A percentile compares a stretch with the other conserved stretches of the same genome.
Evolutionary conservation across 2,888 invertebrate species (phyloP).

Genomic region (Sipha maydis): DNA sequence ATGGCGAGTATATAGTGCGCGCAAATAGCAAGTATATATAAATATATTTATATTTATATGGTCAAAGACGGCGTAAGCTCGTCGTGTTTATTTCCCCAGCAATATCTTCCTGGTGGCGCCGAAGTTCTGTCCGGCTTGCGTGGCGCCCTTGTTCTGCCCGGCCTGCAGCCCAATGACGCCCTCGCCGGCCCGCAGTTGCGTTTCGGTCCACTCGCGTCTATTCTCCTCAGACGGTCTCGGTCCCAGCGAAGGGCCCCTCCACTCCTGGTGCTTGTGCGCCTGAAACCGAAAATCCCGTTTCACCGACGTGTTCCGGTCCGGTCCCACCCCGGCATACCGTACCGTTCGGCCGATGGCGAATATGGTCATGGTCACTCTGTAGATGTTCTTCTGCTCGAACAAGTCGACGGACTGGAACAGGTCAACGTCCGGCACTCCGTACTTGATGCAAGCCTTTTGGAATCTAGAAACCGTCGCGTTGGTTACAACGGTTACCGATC

Average conservation of each 20-base stretch:
- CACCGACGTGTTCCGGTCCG: too few relatives aligned
- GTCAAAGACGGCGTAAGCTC: too few relatives aligned
- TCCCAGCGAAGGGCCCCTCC: constrained; percentile 83
- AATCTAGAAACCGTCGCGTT: constrained; percentile 72
- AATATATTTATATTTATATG: too few relatives aligned
- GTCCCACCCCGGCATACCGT: too few relatives aligned
- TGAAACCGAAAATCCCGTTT: constrained; percentile 66
- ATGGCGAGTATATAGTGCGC: too few relatives aligned
- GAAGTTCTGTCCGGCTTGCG: constrained; percentile 86
- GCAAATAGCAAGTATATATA: too few relatives aligned
- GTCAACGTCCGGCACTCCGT: constrained; percentile 88
- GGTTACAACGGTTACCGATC: background rate
- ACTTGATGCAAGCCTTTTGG: constrained; percentile 81
- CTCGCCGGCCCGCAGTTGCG: constrained; percentile 84
- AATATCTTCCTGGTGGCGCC: constrained; percentile 86
- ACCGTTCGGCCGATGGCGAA: constrained; percentile 89
- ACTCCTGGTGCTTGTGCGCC: constrained; percentile 85
- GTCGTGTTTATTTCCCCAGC: constrained; percentile 78
- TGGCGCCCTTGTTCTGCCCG: constrained; percentile 85
- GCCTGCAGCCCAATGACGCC: constrained; percentile 88
- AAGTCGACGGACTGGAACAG: constrained; percentile 92
- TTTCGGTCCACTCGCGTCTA: constrained; percentile 82
- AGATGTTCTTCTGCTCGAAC: constrained; percentile 90
- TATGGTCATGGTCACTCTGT: constrained; percentile 86
- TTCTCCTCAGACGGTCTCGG: constrained; percentile 89